Conservation (phyloP, 2,888 invertebrate genomes). For the Drosophila neonasuta region DNA sequence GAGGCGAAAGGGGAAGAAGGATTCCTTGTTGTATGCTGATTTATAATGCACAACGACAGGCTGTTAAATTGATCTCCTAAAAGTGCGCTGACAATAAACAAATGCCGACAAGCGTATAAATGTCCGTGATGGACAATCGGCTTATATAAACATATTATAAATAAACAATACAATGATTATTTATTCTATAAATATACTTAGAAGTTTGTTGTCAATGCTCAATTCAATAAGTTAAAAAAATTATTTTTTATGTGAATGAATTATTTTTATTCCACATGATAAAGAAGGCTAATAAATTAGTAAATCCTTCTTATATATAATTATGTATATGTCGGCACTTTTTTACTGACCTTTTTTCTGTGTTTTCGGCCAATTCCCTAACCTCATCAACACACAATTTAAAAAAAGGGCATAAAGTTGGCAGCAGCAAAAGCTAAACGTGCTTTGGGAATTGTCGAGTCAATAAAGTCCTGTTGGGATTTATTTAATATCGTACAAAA, state of each 20-base stretch:
- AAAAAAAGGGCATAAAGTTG: conserved; percentile 7
- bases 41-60: conserved; percentile 54
- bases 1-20: background rate
- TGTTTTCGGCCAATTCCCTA: conserved; percentile 1
- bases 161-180: background rate
- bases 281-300: background rate
- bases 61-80: conserved; percentile 50
- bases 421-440: conserved; percentile 14
- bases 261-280: background rate
- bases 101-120: conserved; percentile 54
- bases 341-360: conserved; percentile 3
- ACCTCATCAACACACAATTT: conserved; percentile 6
- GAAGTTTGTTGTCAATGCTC: background rate
- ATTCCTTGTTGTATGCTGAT: conserved; percentile 52
- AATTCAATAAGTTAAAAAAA: background rate
- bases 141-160: conserved; percentile 17
- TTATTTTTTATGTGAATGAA: background rate
- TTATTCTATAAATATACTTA: background rate
- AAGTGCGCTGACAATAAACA: conserved; percentile 58
- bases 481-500: conserved; percentile 63
- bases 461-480: conserved; percentile 64
- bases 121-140: conserved; percentile 44
- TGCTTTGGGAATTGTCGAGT: conserved; percentile 51
- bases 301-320: conserved; percentile 12
- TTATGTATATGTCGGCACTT: conserved; percentile 8